Conservation (phyloP, 2,797 vertebrate genomes). For the Anomalospiza imberbis region DNA sequence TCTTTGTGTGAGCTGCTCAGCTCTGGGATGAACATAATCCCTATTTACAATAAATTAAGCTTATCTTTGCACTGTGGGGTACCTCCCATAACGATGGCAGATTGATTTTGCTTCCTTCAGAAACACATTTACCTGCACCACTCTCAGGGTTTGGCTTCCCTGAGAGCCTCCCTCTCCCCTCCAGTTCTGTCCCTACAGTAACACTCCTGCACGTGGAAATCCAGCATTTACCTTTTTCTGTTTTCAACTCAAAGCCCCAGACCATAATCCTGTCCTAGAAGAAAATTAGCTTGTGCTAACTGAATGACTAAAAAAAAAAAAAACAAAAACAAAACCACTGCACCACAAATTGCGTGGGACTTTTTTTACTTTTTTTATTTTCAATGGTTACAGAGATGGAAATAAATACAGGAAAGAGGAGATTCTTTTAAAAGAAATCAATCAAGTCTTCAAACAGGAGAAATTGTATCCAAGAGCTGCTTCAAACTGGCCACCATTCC, state of each 20-base stretch:
- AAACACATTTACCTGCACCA: background rate
- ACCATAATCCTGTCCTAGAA: background rate
- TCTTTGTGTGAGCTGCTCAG: background rate
- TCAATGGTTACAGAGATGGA: conserved; percentile 39
- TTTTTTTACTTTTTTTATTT: conserved; percentile 50
- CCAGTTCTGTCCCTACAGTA: background rate
- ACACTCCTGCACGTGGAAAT: background rate
- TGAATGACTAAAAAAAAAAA: background rate
- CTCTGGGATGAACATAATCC: background rate
- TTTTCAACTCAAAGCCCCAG: background rate
- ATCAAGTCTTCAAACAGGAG: conserved; percentile 22
- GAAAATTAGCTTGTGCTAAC: background rate
- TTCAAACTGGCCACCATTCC: conserved; percentile 40
- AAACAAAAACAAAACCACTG: background rate
- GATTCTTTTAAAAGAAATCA: conserved; percentile 7
- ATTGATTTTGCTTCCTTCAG: background rate
- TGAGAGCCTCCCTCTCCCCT: background rate
- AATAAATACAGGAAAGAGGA: conserved; percentile 56
- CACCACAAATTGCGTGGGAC: background rate
- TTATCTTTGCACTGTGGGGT: background rate
- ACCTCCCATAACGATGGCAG: background rate
- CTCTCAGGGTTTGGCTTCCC: background rate
- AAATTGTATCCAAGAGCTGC: conserved; percentile 25
- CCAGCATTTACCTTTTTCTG: background rate
- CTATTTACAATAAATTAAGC: background rate